Evolutionary conservation across 2,797 vertebrate species (phyloP).

Genomic region (Rhyacichthys aspro): DNA sequence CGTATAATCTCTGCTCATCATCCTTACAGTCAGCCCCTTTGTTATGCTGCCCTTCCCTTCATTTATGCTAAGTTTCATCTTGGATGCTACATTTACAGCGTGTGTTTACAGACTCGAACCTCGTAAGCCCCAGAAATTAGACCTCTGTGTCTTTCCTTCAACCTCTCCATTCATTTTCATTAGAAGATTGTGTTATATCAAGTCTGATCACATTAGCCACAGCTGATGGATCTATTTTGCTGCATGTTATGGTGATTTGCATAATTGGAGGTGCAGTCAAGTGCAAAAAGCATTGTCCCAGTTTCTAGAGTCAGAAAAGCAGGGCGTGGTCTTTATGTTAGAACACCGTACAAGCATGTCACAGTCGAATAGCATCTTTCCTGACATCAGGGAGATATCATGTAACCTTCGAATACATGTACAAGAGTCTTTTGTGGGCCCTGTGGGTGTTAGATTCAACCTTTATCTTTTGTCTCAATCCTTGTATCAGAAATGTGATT

Average conservation of each 20-base stretch:
- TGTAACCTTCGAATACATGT: conserved; percentile 31
- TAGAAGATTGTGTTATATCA: conserved; percentile 1
- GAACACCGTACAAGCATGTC: conserved; percentile 10
- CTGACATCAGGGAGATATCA: conserved; percentile 14
- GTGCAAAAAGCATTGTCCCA: conserved; percentile 15
- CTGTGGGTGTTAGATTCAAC: conserved; percentile 13
- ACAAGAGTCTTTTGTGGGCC: conserved; percentile 3
- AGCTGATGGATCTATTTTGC: conserved; percentile 2
- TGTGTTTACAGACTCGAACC: conserved; percentile 1
- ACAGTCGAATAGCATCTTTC: no score
- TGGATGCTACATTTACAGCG: background rate
- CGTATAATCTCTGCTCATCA: conserved; percentile 27
- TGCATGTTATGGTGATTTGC: conserved; percentile 12
- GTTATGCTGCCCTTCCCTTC: conserved; percentile 1
- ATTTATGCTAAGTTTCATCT: background rate
- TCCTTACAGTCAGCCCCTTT: conserved; percentile 21
- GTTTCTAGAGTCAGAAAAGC: conserved; percentile 8
- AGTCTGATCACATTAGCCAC: background rate
- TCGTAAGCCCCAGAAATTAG: background rate
- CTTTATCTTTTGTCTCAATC: conserved; percentile 25
- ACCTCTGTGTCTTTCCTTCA: conserved; percentile 6
- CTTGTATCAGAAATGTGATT: conserved; percentile 36
- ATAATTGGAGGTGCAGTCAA: conserved; percentile 35
- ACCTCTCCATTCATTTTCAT: conserved; percentile 1
- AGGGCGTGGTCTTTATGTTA: conserved; percentile 39